Conservation (phyloP, 2,888 invertebrate genomes). For the Ernsta delagoae region DNA sequence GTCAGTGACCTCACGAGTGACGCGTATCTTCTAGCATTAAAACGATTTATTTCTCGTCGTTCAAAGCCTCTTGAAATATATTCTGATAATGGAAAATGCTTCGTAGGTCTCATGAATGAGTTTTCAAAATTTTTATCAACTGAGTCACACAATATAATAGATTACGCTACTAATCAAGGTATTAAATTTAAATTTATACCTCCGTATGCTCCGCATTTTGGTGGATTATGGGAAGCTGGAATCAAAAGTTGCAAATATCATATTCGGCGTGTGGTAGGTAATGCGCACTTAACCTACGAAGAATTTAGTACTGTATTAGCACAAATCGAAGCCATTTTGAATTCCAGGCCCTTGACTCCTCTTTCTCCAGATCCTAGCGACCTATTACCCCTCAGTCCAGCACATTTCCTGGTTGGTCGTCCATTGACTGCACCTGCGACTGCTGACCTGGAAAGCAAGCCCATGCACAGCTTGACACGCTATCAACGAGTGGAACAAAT, state of each 20-base stretch:
- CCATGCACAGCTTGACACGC: conserved; percentile 25
- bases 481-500: conserved; percentile 43
- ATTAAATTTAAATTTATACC: conserved; percentile 41
- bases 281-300: conserved; percentile 34
- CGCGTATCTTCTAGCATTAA: conserved; percentile 42
- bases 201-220: conserved; percentile 39
- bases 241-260: conserved; percentile 29
- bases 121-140: conserved; percentile 38
- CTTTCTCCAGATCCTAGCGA: conserved; percentile 44
- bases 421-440: conserved; percentile 26
- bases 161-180: conserved; percentile 30
- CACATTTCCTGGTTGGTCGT: conserved; percentile 48
- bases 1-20: conserved; percentile 40
- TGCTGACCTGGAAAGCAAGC: conserved; percentile 36
- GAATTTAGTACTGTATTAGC: conserved; percentile 39
- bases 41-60: conserved; percentile 44
- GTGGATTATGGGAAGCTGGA: conserved; percentile 18
- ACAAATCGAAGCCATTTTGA: conserved; percentile 44
- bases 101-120: conserved; percentile 41
- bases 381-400: conserved; percentile 48
- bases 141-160: conserved; percentile 15
- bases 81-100: conserved; percentile 44
- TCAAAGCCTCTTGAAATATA: conserved; percentile 44
- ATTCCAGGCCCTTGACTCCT: conserved; percentile 44
- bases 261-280: conserved; percentile 32